These are phyloP conservation scores for Andricus quercusramuli DNA, from an alignment of 2,888 invertebrate genomes.

Conservation along the genomic window DNA sequence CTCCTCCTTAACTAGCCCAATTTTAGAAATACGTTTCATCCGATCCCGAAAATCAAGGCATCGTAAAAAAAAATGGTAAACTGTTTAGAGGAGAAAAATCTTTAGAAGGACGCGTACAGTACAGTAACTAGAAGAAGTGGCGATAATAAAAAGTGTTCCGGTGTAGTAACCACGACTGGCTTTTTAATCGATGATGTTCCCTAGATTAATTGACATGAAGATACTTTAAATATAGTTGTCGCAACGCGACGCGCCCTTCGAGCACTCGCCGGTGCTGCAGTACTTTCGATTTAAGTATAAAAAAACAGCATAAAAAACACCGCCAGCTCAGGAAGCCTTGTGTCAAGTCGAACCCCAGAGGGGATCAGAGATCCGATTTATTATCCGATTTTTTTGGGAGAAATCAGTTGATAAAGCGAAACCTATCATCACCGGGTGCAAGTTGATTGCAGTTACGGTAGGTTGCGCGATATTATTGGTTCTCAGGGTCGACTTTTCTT, in stretches of 20 bases:
- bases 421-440: neutral
- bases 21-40: neutral
- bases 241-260: slow-evolving; percentile 43
- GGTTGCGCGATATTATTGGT: neutral
- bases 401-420: neutral
- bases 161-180: slow-evolving; percentile 56
- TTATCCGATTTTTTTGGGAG: neutral
- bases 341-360: neutral
- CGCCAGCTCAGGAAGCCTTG: slow-evolving; percentile 27
- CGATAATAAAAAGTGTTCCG: slow-evolving; percentile 58
- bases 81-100: slow-evolving; percentile 28
- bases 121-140: slow-evolving; percentile 51
- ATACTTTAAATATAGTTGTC: slow-evolving; percentile 69
- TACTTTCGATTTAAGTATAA: slow-evolving; percentile 39
- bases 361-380: slow-evolving; percentile 5
- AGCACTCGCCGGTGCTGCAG: slow-evolving; percentile 14
- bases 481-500: slow-evolving; percentile 16
- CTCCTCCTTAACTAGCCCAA: neutral
- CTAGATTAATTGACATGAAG: slow-evolving; percentile 92
- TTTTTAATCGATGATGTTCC: slow-evolving; percentile 82
- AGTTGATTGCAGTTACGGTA: neutral
- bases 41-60: slow-evolving; percentile 22
- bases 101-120: slow-evolving; percentile 45
- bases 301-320: slow-evolving; percentile 43
- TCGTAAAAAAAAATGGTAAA: neutral